A percentile compares a stretch with the other conserved stretches of the same genome.
Evolutionary conservation across 2,888 invertebrate genomes (phyloP).

Genomic region (Melinopterus prodromus): DNA sequence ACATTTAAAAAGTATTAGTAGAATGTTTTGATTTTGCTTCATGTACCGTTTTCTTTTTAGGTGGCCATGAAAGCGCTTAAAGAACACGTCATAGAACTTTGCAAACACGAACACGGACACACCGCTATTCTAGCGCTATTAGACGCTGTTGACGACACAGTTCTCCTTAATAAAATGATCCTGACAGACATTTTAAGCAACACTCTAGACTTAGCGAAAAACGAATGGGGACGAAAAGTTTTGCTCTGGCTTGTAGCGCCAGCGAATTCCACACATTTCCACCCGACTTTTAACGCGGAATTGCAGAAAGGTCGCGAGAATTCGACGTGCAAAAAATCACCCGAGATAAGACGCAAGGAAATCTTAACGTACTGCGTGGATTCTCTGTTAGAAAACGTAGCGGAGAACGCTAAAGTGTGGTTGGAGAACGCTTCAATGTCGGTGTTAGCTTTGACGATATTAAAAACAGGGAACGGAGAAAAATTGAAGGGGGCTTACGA

Average conservation of each 20-base stretch:
- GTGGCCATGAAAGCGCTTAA: slow-evolving; percentile 88
- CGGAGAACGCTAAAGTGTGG: slow-evolving; percentile 71
- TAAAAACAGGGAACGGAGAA: slow-evolving; percentile 66
- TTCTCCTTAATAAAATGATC: slow-evolving; percentile 84
- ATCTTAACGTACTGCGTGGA: slow-evolving; percentile 60
- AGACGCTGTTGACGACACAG: slow-evolving; percentile 93
- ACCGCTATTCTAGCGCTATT: slow-evolving; percentile 82
- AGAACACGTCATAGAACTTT: slow-evolving; percentile 80
- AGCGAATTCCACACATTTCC: slow-evolving; percentile 81
- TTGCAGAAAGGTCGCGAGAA: slow-evolving; percentile 78
- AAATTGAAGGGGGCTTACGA: slow-evolving; percentile 59
- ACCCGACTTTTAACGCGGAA: slow-evolving; percentile 78
- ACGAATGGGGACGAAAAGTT: slow-evolving; percentile 87
- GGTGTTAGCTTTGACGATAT: slow-evolving; percentile 73
- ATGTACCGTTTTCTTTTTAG: slow-evolving; percentile 60
- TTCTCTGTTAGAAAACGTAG: slow-evolving; percentile 52
- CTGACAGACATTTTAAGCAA: slow-evolving; percentile 74
- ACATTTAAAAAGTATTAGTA: too few species aligned
- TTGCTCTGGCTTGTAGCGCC: slow-evolving; percentile 89
- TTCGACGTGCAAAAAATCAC: slow-evolving; percentile 77
- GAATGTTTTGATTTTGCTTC: not conserved
- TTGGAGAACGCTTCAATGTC: slow-evolving; percentile 72
- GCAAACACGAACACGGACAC: slow-evolving; percentile 89
- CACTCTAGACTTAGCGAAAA: slow-evolving; percentile 73
- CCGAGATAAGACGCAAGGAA: slow-evolving; percentile 72